A percentile compares a stretch with the other conserved stretches of the same genome.
These are phyloP conservation scores for Aphis craccivora DNA, from an alignment of 1,140 invertebrate species.

Conservation along the genomic window DNA sequence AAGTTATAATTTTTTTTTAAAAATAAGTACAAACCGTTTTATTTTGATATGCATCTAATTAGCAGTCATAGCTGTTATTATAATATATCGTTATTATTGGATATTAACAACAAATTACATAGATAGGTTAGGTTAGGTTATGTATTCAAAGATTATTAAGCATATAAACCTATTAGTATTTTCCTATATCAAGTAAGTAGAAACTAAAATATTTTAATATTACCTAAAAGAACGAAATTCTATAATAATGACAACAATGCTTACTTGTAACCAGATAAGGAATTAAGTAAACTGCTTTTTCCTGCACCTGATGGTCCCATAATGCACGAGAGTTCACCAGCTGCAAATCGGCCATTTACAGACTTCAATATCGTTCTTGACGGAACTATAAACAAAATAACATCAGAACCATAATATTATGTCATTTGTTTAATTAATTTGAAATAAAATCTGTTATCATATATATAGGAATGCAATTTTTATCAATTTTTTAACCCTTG, in stretches of 20 bases:
- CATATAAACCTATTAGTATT: neutral
- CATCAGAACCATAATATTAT: neutral
- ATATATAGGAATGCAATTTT: neutral
- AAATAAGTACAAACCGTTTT: neutral
- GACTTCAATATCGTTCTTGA: constrained; percentile 67
- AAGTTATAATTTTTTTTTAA: neutral
- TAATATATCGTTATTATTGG: too few relatives aligned
- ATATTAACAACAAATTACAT: neutral
- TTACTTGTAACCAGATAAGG: constrained; percentile 66
- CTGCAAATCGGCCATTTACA: constrained; percentile 69
- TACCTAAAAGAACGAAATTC: neutral
- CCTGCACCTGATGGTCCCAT: constrained; percentile 84
- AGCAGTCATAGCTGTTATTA: too few relatives aligned
- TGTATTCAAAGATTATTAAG: neutral
- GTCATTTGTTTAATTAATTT: neutral
- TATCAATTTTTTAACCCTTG: neutral
- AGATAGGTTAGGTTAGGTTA: neutral
- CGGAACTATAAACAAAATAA: constrained; percentile 44
- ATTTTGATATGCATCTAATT: neutral
- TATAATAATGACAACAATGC: constrained; percentile 10
- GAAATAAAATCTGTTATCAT: neutral
- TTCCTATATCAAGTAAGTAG: neutral
- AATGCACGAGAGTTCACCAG: constrained; percentile 75
- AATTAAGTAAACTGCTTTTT: constrained; percentile 81
- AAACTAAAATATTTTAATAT: neutral